Base-by-base conservation (phyloP, 2,113 vertebrate genomes). In the Gulo gulo region DNA sequence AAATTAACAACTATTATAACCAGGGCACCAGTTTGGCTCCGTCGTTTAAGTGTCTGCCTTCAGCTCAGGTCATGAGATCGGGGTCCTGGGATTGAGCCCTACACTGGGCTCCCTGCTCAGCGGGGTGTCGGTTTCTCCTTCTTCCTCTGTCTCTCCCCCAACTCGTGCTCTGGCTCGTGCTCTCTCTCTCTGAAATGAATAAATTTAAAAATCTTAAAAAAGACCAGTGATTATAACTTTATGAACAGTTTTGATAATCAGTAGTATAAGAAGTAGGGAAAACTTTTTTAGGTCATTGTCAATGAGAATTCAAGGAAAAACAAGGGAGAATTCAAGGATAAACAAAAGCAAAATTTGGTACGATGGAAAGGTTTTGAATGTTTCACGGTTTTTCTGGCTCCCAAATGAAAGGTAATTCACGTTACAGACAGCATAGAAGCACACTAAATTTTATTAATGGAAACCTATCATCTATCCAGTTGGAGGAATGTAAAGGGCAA, bases 401-500 rank as follows among this genome's bases (percentile, higher is more conserved):
- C 61, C 47, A 88, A 84, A 0, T 55, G 76, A 55, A 97, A 90
- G 23, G 18, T 73, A 96, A 97, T 92, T 97, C 83, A 89, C 21
- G 31, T 50, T 85, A 61, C 50, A 82, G 29, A 45, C 59, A 24
- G 50, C 47, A 73, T 76, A 90, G 55, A 36, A 92, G 29, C 61
- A n/a, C 2, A 20, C 29, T 91, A 85, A 85, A 91, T 81, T 97
- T 94, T 95, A 94, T 96, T 97, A 97, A 85, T 87, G 87, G 65
- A 78, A 91, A 73, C 29, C 63, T 95, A 92, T 96, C 90, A 97
- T 90, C 95, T 97, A 71, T 89, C 80, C 3, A 85, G 74, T 91
- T 96, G n/a, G 52, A 97, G 39, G 88, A 97, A 97, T 85, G 18
- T 78, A 93, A n/a, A 95, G 88, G 95, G 42, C 29, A 97, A 92